Conservation (phyloP, 2,888 invertebrate species). For the Pheosia gnoma region DNA sequence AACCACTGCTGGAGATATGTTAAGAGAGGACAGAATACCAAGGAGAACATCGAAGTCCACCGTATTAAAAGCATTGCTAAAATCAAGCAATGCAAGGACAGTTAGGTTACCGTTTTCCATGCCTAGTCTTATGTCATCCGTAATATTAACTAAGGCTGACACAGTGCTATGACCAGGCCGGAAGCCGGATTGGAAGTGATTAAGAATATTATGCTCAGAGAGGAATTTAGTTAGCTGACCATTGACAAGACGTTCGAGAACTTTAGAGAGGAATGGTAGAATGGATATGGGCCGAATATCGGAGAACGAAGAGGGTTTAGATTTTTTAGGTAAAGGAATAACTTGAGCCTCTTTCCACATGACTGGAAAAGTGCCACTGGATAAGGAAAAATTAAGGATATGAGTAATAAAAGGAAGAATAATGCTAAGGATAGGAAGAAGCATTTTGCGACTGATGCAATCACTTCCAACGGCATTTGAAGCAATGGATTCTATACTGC, state of each 20-base stretch:
- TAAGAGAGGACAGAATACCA: background rate
- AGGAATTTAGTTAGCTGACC: background rate
- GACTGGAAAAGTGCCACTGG: too few species aligned
- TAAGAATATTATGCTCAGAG: background rate
- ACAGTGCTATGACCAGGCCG: slow-evolving; percentile 15
- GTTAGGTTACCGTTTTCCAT: slow-evolving; percentile 9
- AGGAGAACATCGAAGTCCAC: slow-evolving; percentile 7
- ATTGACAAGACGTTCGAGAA: slow-evolving; percentile 12
- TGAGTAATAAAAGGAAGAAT: too few species aligned
- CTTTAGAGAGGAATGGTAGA: slow-evolving; percentile 20
- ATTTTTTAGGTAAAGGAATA: too few species aligned
- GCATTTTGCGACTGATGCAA: too few species aligned
- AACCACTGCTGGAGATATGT: background rate
- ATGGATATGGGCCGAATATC: slow-evolving; percentile 13
- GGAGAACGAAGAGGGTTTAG: background rate
- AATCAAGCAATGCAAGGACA: slow-evolving; percentile 11
- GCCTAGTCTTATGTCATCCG: slow-evolving; percentile 6
- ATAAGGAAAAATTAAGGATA: too few species aligned
- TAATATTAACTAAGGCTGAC: slow-evolving; percentile 19
- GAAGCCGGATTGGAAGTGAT: slow-evolving; percentile 11
- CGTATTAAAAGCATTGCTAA: slow-evolving; percentile 14
- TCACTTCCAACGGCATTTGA: too few species aligned
- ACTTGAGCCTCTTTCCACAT: too few species aligned
- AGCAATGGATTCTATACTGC: too few species aligned
- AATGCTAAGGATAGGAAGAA: too few species aligned